phyloP scores from a whole-genome alignment of 2,797 vertebrate genomes.

The Pseudochromis fuscus region DNA sequence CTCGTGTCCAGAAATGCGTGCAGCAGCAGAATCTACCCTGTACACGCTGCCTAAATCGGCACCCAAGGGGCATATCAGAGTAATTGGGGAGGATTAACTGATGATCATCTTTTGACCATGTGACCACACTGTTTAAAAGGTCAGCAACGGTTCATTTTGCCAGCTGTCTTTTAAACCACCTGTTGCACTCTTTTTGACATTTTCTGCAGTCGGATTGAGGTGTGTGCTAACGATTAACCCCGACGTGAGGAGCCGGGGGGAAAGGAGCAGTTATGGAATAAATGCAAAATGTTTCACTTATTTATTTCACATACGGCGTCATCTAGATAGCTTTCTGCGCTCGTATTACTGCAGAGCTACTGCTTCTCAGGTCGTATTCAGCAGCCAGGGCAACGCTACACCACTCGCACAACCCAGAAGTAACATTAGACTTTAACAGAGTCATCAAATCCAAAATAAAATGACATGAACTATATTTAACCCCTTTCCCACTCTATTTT shows the following conservation, averaged over 20 bases:
- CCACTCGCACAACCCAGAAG: slow-evolving; percentile 71
- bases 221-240: slow-evolving; percentile 17
- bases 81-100: slow-evolving; percentile 85
- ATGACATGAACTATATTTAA: slow-evolving; percentile 81
- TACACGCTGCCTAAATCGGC: slow-evolving; percentile 64
- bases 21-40: slow-evolving; percentile 74
- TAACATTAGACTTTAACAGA: slow-evolving; percentile 78
- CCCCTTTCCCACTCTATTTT: slow-evolving; percentile 76
- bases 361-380: slow-evolving; percentile 64
- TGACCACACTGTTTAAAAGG: slow-evolving; percentile 86
- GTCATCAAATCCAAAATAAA: slow-evolving; percentile 84
- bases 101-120: slow-evolving; percentile 85
- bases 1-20: slow-evolving; percentile 70
- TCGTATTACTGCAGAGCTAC: slow-evolving; percentile 74
- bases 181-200: slow-evolving; percentile 57
- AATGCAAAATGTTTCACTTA: slow-evolving; percentile 44
- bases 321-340: slow-evolving; percentile 59
- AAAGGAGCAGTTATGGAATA: slow-evolving; percentile 23
- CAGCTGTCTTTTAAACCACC: slow-evolving; percentile 82
- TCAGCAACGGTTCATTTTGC: slow-evolving; percentile 86
- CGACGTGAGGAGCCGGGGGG: background rate
- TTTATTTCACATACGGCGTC: slow-evolving; percentile 58
- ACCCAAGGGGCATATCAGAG: slow-evolving; percentile 76
- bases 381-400: slow-evolving; percentile 67
- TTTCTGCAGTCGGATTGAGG: slow-evolving; percentile 30